These are phyloP conservation scores for Synergus umbraculus DNA, from an alignment of 2,888 invertebrate genomes.

Conservation along the genomic window DNA sequence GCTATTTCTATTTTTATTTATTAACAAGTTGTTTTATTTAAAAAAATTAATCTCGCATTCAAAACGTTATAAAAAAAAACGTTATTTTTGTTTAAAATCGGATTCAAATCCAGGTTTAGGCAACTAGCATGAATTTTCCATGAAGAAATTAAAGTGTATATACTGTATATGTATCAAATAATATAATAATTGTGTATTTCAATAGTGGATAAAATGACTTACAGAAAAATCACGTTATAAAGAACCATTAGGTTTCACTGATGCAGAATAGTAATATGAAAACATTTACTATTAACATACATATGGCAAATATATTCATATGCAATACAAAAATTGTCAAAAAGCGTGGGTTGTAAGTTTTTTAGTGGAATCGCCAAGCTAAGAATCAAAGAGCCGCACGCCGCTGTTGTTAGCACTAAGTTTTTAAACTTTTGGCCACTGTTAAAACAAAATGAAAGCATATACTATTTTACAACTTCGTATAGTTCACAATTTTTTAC, in stretches of 20 bases:
- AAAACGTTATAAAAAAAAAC: not conserved
- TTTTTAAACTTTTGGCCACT: not conserved
- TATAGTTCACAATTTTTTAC: not conserved
- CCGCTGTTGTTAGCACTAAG: not conserved
- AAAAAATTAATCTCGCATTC: not conserved
- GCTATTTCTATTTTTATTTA: not conserved
- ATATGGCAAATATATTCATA: slow-evolving; percentile 20
- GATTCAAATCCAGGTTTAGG: not conserved
- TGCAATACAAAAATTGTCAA: not conserved
- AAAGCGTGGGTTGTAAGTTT: not conserved
- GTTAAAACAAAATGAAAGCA: not conserved
- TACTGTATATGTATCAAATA: not conserved
- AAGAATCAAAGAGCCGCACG: not conserved
- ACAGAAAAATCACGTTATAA: slow-evolving; percentile 14
- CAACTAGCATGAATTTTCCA: not conserved
- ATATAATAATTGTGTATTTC: slow-evolving; percentile 35
- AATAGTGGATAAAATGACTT: slow-evolving; percentile 33
- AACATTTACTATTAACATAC: not conserved
- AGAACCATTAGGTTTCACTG: slow-evolving; percentile 19
- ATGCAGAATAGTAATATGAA: slow-evolving; percentile 4
- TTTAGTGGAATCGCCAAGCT: not conserved
- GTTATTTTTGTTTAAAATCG: not conserved
- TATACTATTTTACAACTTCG: not conserved
- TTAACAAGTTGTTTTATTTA: not conserved
- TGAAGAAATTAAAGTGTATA: not conserved